These are phyloP conservation scores for Cynodonichthys magdalenae DNA, from an alignment of 2,797 vertebrate genomes.

Conservation along the genomic window DNA sequence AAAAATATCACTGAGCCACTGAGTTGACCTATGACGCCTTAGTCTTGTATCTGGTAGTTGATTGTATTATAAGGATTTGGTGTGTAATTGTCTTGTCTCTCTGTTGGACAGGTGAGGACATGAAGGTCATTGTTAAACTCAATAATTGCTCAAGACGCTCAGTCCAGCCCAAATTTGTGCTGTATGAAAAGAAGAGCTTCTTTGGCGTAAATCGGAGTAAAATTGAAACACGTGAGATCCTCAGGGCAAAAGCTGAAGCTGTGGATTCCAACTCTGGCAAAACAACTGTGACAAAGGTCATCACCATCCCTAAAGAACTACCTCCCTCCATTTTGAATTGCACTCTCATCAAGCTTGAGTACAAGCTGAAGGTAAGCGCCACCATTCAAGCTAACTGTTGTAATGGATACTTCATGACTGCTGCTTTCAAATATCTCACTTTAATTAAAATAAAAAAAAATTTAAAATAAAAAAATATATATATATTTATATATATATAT, in stretches of 20 bases:
- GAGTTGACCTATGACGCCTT: background rate
- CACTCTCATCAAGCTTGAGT: conserved; percentile 70
- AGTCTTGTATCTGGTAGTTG: background rate
- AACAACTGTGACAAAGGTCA: conserved; percentile 46
- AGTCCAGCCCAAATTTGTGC: conserved; percentile 59
- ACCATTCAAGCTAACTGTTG: background rate
- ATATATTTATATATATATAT: no score
- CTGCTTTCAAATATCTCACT: no score
- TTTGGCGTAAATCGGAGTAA: conserved; percentile 56
- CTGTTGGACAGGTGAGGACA: conserved; percentile 41
- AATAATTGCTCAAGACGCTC: conserved; percentile 54
- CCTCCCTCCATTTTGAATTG: conserved; percentile 73
- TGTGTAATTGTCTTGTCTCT: background rate
- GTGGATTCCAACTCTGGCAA: conserved; percentile 19
- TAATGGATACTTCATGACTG: background rate
- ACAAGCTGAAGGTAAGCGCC: conserved; percentile 83
- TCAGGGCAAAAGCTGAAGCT: conserved; percentile 54
- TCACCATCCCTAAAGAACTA: conserved; percentile 58
- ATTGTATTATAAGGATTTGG: background rate
- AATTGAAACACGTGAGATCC: conserved; percentile 29
- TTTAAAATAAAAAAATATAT: no score
- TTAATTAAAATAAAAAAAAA: background rate
- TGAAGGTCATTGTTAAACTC: conserved; percentile 48
- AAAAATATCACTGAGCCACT: background rate
- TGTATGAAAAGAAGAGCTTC: conserved; percentile 65